Percentiles rank a stretch among this genome's conserved stretches.
Conservation (phyloP, 2,113 vertebrate species). For the Salvelinus namaycush region DNA sequence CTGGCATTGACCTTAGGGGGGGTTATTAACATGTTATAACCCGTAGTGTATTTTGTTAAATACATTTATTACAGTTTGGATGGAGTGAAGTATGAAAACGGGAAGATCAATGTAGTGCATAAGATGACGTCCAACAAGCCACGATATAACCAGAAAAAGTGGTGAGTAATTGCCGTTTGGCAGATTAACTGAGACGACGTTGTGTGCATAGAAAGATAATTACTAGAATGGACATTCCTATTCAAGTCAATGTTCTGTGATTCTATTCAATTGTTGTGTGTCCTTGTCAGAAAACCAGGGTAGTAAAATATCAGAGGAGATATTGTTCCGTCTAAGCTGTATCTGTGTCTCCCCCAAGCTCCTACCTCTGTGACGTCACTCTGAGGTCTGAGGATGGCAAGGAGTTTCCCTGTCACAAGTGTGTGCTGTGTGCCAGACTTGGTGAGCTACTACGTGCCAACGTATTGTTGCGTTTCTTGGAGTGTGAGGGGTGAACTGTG, state of each 20-base stretch:
- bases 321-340: background rate
- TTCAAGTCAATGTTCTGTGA: too few species aligned
- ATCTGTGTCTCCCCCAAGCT: conserved; percentile 66
- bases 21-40: too few species aligned
- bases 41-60: too few species aligned
- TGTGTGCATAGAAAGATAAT: background rate
- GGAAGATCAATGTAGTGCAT: conserved; percentile 80
- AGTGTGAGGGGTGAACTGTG: background rate
- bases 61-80: conserved; percentile 79
- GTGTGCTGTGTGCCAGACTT: conserved; percentile 93
- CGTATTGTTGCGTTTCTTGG: background rate
- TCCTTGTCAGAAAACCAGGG: background rate
- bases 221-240: too few species aligned
- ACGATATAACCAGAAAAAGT: conserved; percentile 85
- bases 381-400: conserved; percentile 92
- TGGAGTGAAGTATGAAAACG: conserved; percentile 88
- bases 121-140: conserved; percentile 84
- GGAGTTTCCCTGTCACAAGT: conserved; percentile 94
- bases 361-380: conserved; percentile 89
- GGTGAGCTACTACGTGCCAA: conserved; percentile 73
- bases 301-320: background rate
- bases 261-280: too few species aligned
- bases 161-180: conserved; percentile 62
- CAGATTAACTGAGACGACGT: background rate
- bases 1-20: too few species aligned